These are phyloP conservation scores for Prionace glauca DNA, from an alignment of 2,797 vertebrate species.

Conservation along the genomic window DNA sequence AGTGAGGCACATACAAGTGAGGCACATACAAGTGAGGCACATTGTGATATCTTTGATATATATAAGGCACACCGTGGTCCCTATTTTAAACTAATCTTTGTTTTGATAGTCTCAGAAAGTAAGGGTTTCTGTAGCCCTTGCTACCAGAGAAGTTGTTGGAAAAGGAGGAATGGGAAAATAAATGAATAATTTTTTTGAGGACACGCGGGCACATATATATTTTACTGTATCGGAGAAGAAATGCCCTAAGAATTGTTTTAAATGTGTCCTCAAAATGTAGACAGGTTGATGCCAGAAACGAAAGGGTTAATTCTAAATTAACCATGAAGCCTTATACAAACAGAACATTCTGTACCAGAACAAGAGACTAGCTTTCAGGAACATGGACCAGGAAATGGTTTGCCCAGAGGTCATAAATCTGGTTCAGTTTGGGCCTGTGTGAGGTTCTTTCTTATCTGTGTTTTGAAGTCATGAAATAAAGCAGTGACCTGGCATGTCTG, in stretches of 20 bases:
- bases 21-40: no score
- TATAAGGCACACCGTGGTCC: no score
- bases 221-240: not conserved
- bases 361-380: not conserved
- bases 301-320: slow-evolving; percentile 1
- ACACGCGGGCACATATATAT: not conserved
- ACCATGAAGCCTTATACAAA: not conserved
- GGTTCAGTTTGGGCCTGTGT: not conserved
- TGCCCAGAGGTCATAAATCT: not conserved
- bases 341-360: not conserved
- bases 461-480: not conserved
- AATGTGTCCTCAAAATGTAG: not conserved
- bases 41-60: no score
- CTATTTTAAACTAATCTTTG: no score
- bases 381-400: not conserved
- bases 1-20: no score
- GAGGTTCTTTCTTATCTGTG: not conserved
- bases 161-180: not conserved
- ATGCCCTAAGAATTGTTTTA: not conserved
- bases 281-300: not conserved
- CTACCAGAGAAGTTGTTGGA: not conserved
- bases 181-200: not conserved
- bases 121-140: no score
- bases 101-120: no score
- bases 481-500: not conserved